Evolutionary conservation across 2,888 invertebrate genomes (phyloP).

Genomic region (Alitta virens): DNA sequence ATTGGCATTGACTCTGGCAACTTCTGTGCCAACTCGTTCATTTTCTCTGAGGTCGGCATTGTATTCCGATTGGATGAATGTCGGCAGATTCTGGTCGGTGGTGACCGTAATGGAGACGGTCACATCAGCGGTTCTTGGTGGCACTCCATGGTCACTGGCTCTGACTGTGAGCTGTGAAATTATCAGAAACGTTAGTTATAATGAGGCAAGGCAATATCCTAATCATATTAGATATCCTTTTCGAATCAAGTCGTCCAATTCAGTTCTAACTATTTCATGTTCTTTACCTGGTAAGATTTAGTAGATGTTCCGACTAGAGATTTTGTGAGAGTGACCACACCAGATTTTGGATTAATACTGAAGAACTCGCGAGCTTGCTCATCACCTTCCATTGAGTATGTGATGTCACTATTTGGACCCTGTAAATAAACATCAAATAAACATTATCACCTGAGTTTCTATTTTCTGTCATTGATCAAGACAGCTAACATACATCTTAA

Average conservation of each 20-base stretch:
- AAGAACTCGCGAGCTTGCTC: slow-evolving; percentile 29
- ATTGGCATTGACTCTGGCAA: slow-evolving; percentile 36
- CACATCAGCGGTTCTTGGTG: slow-evolving; percentile 19
- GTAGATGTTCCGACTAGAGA: slow-evolving; percentile 31
- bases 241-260: too few relatives aligned
- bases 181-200: too few relatives aligned
- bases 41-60: slow-evolving; percentile 34
- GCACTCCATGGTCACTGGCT: slow-evolving; percentile 24
- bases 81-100: slow-evolving; percentile 33
- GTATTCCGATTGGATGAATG: slow-evolving; percentile 31
- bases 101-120: slow-evolving; percentile 28
- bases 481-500: too few relatives aligned
- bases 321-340: slow-evolving; percentile 30
- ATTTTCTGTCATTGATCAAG: not conserved
- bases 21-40: slow-evolving; percentile 25
- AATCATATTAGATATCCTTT: too few relatives aligned
- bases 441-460: not conserved
- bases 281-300: slow-evolving; percentile 36
- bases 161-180: slow-evolving; percentile 20
- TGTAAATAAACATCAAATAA: slow-evolving; percentile 22
- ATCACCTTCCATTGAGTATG: slow-evolving; percentile 32
- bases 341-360: slow-evolving; percentile 32
- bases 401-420: slow-evolving; percentile 45
- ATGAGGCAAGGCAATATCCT: too few relatives aligned
- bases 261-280: not conserved